A percentile compares a stretch with the other conserved stretches of the same genome.
Evolutionary conservation across 2,888 invertebrate genomes (phyloP).

Genomic region (Leptinotarsa rubiginosa): DNA sequence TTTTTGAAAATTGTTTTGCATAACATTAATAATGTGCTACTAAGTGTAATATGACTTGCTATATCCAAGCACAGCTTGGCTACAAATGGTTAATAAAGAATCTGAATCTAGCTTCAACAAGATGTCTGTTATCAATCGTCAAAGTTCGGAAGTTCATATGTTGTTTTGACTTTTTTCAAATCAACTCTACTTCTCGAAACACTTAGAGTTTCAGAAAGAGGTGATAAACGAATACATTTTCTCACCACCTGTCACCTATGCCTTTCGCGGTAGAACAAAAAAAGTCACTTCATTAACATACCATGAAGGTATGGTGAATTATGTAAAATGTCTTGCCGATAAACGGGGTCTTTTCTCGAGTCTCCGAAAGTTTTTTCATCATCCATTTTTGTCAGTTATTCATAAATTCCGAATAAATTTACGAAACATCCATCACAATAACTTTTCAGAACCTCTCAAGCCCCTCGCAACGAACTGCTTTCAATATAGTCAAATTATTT

Average conservation of each 20-base stretch:
- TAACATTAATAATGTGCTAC: too few relatives aligned
- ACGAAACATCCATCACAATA: constrained; percentile 18
- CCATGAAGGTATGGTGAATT: neutral
- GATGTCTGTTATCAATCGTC: too few relatives aligned
- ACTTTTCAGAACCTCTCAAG: constrained; percentile 11
- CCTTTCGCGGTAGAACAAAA: neutral
- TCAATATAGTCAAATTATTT: constrained; percentile 19
- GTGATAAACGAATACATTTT: too few relatives aligned
- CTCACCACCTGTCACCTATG: neutral
- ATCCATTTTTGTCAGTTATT: neutral
- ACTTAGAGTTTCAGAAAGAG: too few relatives aligned
- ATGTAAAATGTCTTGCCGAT: neutral
- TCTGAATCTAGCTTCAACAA: too few relatives aligned
- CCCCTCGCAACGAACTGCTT: constrained; percentile 6
- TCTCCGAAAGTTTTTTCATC: neutral
- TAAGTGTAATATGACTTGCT: too few relatives aligned
- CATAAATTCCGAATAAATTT: constrained; percentile 16
- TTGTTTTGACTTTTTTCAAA: too few relatives aligned
- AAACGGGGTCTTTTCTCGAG: neutral
- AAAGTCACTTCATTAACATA: neutral
- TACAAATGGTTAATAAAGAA: too few relatives aligned
- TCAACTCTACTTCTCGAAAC: too few relatives aligned
- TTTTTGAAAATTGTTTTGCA: too few relatives aligned
- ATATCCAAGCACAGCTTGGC: too few relatives aligned
- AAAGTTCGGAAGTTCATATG: too few relatives aligned